Evolutionary conservation across 2,888 invertebrate genomes (phyloP).

Genomic region (Sphaeridia pumilis): DNA sequence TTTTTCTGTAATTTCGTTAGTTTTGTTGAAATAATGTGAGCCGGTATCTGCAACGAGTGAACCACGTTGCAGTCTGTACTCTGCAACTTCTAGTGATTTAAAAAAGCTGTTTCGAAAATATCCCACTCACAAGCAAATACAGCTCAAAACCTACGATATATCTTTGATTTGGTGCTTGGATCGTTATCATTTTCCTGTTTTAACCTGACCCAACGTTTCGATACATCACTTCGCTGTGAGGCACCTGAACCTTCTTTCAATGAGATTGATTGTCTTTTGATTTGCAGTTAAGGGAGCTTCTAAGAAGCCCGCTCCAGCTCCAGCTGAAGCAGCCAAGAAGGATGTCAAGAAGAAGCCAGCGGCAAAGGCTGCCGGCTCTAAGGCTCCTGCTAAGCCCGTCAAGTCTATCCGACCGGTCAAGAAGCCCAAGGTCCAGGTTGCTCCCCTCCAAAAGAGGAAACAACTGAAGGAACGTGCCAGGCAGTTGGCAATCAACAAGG

Average conservation of each 20-base stretch:
- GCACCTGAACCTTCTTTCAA: background rate
- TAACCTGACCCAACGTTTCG: background rate
- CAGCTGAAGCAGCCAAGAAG: constrained; percentile 41
- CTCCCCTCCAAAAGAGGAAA: constrained; percentile 32
- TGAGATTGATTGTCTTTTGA: background rate
- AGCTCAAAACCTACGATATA: too few species aligned
- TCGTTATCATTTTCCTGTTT: background rate
- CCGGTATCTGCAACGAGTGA: too few species aligned
- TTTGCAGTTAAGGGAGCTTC: constrained; percentile 41
- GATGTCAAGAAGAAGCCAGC: constrained; percentile 26
- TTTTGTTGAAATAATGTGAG: too few species aligned
- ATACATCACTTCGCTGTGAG: background rate
- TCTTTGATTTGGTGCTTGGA: background rate
- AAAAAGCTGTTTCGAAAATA: too few species aligned
- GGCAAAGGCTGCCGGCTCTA: constrained; percentile 45
- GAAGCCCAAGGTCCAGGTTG: constrained; percentile 35
- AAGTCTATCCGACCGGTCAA: constrained; percentile 44
- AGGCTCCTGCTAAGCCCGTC: constrained; percentile 35
- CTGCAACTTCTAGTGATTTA: too few species aligned
- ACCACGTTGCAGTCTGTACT: too few species aligned
- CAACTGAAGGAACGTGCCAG: constrained; percentile 27
- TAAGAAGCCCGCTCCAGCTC: constrained; percentile 38
- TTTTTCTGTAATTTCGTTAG: too few species aligned
- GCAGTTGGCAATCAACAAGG: constrained; percentile 54
- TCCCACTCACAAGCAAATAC: too few species aligned